Evolutionary conservation across 37 sponge, comb jelly and placozoan genomes (phyloP), one percentile per base, ranked within the genome.

Genomic region (Axinella damicornis): DNA sequence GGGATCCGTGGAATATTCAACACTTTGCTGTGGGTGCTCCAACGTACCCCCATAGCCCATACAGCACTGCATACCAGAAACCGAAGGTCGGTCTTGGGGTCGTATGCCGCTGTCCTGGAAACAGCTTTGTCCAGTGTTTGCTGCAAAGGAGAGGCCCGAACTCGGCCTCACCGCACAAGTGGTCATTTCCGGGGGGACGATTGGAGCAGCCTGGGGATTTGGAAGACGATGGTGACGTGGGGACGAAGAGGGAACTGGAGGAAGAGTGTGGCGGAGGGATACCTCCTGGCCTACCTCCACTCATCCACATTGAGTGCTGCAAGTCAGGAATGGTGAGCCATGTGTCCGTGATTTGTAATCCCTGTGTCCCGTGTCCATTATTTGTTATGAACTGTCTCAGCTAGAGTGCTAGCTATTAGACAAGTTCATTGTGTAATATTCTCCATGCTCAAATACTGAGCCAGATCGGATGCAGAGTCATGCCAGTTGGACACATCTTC

Each of bases 171-270:
- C 91, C 95, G 2, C 66, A 82, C 79, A 94, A 94, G 80, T 94
- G 95, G 95, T 91, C 91, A 2, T 94, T 94, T 38, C 95, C 95
- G 0, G 95, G 95, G 28, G 95, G 95, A 11, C 75, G 91, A 56
- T 68, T 94, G 64, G 91, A 83, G 46, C 72, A 79, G 19, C 85
- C 75, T 20, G 88, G 87, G 2, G 95, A 88, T 34, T 25, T 72
- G 36, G 95, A 94, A 30, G 89, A 94, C 21, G 79, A 88, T 57
- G 92, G 92, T 25, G 88, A 77, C 40, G 82, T 71, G 34, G 88
- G 88, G 25, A 92, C 92, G 11, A 53, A 39, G 31, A 83, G 89
- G 69, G 78, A 86, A 21, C 82, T 94, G 69, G 68, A 75, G 69
- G 88, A 91, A 73, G 88, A 90, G 78, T 94, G 95, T 81, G 95